These are phyloP conservation scores for Lerema accius DNA, from an alignment of 1,140 invertebrate genomes.

Conservation along the genomic window DNA sequence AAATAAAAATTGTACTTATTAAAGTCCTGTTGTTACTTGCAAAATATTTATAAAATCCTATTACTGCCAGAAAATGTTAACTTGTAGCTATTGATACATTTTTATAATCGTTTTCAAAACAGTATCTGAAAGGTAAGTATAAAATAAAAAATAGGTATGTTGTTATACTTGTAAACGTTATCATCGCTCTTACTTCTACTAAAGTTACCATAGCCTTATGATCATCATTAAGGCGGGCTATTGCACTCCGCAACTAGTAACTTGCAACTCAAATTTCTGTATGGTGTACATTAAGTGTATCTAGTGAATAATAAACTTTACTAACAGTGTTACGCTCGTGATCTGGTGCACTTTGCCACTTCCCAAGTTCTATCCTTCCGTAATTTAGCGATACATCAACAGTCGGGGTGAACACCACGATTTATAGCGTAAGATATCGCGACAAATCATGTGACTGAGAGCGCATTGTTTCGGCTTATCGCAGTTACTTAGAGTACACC, in stretches of 20 bases:
- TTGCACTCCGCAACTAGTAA: neutral
- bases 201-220: too few species aligned
- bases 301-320: neutral
- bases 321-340: slow-evolving; percentile 10
- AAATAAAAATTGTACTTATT: too few species aligned
- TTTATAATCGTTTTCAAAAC: too few species aligned
- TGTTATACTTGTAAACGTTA: too few species aligned
- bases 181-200: too few species aligned
- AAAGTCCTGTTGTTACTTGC: too few species aligned
- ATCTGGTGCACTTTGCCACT: slow-evolving; percentile 17
- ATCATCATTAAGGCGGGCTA: neutral
- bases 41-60: too few species aligned
- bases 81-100: too few species aligned
- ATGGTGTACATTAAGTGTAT: neutral
- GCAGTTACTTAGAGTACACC: slow-evolving; percentile 36
- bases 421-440: slow-evolving; percentile 65
- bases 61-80: too few species aligned
- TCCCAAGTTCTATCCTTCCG: slow-evolving; percentile 21
- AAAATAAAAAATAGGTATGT: too few species aligned
- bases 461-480: slow-evolving; percentile 61
- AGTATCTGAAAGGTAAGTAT: too few species aligned
- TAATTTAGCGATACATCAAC: slow-evolving; percentile 29
- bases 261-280: neutral
- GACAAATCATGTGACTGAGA: slow-evolving; percentile 63
- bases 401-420: slow-evolving; percentile 47